Conservation (phyloP, 2,888 invertebrate genomes). For the Odontocolon sp. region DNA sequence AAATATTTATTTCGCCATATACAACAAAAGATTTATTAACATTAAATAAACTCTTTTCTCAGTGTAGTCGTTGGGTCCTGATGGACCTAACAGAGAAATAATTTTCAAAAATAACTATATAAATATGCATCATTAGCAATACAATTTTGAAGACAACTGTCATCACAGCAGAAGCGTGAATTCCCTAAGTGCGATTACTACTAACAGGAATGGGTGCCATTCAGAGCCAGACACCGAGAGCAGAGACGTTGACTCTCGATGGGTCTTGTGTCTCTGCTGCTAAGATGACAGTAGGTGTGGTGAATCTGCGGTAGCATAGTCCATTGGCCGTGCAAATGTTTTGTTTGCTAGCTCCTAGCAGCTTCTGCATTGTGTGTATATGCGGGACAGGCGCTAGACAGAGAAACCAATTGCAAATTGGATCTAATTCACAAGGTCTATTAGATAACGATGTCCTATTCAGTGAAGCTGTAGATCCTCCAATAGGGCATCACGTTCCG, state of each 20-base stretch:
- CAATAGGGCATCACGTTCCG: slow-evolving; percentile 47
- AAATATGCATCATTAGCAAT: background rate
- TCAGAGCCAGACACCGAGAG: slow-evolving; percentile 48
- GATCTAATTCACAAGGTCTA: slow-evolving; percentile 60
- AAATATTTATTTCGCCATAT: too few relatives aligned
- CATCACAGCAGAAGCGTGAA: background rate
- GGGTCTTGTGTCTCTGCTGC: background rate
- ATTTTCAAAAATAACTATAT: too few relatives aligned
- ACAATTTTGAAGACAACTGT: background rate
- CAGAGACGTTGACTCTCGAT: background rate
- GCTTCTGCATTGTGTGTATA: slow-evolving; percentile 35
- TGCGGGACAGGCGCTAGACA: slow-evolving; percentile 5
- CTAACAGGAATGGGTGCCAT: slow-evolving; percentile 34
- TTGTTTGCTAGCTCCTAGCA: slow-evolving; percentile 44
- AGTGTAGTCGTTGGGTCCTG: too few relatives aligned
- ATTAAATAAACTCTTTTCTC: too few relatives aligned
- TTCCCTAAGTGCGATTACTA: slow-evolving; percentile 33
- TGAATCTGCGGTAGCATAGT: slow-evolving; percentile 37
- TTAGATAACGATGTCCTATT: slow-evolving; percentile 61
- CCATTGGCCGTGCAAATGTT: slow-evolving; percentile 51
- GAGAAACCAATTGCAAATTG: slow-evolving; percentile 54
- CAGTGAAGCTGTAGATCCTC: slow-evolving; percentile 40
- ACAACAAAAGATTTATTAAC: too few relatives aligned
- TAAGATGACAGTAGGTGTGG: slow-evolving; percentile 43
- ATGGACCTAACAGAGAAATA: too few relatives aligned